Evolutionary conservation across 1,140 invertebrate genomes (phyloP), one percentile per base, ranked within the genome.

Genomic region (Apis cerana): DNA sequence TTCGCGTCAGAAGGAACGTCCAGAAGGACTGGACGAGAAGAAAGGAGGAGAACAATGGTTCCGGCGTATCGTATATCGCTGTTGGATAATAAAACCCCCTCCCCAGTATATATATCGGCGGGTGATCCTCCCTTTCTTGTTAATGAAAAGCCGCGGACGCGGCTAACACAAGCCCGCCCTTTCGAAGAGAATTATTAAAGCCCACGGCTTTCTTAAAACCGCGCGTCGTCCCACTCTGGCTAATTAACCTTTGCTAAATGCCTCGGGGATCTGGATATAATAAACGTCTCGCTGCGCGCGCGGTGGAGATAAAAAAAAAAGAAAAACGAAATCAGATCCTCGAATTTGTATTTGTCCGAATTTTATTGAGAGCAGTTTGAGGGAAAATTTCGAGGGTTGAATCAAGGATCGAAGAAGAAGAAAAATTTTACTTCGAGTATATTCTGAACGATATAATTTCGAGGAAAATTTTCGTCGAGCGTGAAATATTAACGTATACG

Each of bases 171-270:
- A 33, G 78, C 65, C 21, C 21, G 21, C 61, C 33, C 4, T 43
- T 43, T 61, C 19, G 58, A 59, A 54, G 56, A 75, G 56, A 75
- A 81, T 81, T 68, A 75, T 81, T 81, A 43, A 43, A 43, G 33
- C 33, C 33, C 33, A 43, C 67, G 48, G 52, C 79, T 10, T 13
- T 27, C 54, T 27, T 67, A 58, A 71, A 81, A 56, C 4, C 33
- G 33, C 17, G 61, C 33, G 56, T 33, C 33, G 33, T 68, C 54
- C 71, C 79, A 75, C 79, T 81, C 79, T 75, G 12, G 64, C 71
- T 81, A 67, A 81, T 81, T 81, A 81, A 75, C 54, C 79, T 75
- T 52, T 59, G 15, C n/a, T 8, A n/a, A 75, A 58, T 65, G 79
- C 70, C 79, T 50, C 61, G 62, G 71, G 79, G 52, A 75, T 52